Conservation (phyloP, 2,888 invertebrate species). For the Parnassius glacialis region DNA sequence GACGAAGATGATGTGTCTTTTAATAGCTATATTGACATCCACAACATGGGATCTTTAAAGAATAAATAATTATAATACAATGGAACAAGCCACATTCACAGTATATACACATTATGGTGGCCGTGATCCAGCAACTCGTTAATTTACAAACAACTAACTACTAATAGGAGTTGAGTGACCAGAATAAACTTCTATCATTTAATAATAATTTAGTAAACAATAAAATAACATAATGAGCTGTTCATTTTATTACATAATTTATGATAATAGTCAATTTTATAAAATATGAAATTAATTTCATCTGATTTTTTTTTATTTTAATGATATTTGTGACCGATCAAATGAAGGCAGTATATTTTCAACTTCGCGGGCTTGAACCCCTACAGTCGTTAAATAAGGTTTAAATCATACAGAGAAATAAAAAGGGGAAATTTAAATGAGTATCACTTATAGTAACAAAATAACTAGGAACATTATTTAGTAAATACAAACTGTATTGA, state of each 20-base stretch:
- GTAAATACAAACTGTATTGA: constrained; percentile 11
- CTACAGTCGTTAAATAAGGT: too few relatives aligned
- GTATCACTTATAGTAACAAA: too few relatives aligned
- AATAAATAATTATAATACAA: constrained; percentile 65
- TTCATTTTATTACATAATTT: constrained; percentile 21
- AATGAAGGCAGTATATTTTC: constrained; percentile 22
- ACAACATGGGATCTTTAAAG: constrained; percentile 14
- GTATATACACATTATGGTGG: constrained; percentile 57
- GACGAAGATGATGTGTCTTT: constrained; percentile 10
- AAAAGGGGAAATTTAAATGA: too few relatives aligned
- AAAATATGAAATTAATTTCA: constrained; percentile 26
- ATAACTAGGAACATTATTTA: constrained; percentile 10
- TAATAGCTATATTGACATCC: constrained; percentile 16
- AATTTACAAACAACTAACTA: constrained; percentile 54
- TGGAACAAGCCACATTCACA: constrained; percentile 46
- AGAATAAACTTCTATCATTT: constrained; percentile 59
- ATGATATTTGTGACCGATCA: constrained; percentile 19
- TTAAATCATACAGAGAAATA: too few relatives aligned
- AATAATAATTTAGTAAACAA: constrained; percentile 58
- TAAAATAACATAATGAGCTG: constrained; percentile 45
- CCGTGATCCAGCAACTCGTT: constrained; percentile 34
- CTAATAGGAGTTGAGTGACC: constrained; percentile 68
- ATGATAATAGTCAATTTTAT: constrained; percentile 18
- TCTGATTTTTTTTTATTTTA: constrained; percentile 19
- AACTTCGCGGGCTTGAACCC: too few relatives aligned